phyloP scores from a whole-genome alignment of 2,113 vertebrate species.

The Potamarius usumacintae region DNA sequence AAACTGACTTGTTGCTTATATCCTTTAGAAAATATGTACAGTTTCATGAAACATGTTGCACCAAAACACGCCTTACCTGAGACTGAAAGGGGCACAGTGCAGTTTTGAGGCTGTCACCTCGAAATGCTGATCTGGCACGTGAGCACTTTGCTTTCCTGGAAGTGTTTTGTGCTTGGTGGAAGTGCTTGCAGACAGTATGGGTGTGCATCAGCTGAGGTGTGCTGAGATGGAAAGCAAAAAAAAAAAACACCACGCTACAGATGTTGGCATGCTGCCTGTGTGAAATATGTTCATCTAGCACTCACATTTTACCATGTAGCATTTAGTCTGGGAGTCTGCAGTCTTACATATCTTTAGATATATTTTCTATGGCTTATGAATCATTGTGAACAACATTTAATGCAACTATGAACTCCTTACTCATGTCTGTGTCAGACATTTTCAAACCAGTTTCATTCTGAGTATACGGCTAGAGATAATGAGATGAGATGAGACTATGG shows the following conservation, averaged over 20 bases:
- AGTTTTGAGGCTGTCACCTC: background rate
- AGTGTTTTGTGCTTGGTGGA: background rate
- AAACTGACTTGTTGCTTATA: background rate
- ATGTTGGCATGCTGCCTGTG: background rate
- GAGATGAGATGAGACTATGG: background rate
- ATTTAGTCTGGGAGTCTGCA: background rate
- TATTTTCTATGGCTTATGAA: background rate
- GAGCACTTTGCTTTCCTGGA: background rate
- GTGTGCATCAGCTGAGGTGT: background rate
- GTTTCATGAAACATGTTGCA: background rate
- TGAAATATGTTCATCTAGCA: background rate
- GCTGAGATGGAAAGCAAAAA: background rate
- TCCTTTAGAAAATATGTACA: background rate
- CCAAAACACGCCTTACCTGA: background rate
- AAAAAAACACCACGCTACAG: background rate
- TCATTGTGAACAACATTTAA: background rate
- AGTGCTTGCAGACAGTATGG: background rate
- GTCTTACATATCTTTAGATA: background rate
- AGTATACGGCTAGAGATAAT: background rate
- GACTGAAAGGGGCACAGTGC: background rate
- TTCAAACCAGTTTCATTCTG: background rate
- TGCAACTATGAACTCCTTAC: background rate
- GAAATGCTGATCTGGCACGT: background rate
- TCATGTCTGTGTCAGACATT: background rate
- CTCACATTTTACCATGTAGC: background rate